A percentile compares a stretch with the other conserved stretches of the same genome.
Conservation (phyloP, 2,113 vertebrate genomes). For the Tichodroma muraria region DNA sequence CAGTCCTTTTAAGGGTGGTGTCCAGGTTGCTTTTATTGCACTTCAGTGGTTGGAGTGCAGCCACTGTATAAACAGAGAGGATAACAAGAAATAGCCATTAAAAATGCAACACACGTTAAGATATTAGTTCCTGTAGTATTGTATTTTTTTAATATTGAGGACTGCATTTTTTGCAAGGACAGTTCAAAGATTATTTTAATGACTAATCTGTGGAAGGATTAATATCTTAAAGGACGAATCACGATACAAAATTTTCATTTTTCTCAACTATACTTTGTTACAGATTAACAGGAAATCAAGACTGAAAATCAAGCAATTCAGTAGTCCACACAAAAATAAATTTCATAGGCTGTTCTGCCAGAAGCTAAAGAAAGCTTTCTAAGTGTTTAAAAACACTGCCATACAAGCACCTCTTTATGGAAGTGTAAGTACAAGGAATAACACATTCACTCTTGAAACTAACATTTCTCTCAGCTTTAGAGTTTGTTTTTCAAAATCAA, state of each 20-base stretch:
- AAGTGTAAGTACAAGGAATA: background rate
- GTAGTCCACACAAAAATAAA: background rate
- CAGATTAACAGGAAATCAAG: background rate
- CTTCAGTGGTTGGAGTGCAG: background rate
- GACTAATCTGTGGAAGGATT: background rate
- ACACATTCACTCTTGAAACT: background rate
- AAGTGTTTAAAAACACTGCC: background rate
- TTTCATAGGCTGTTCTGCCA: background rate
- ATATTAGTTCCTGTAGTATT: background rate
- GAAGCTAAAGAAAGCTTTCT: background rate
- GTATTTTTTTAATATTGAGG: background rate
- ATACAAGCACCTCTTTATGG: background rate
- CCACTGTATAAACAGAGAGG: background rate
- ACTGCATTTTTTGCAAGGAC: background rate
- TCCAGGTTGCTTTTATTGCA: background rate
- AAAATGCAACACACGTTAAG: background rate
- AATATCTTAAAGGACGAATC: background rate
- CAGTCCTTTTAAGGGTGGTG: background rate
- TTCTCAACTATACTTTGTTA: background rate
- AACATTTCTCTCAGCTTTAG: background rate
- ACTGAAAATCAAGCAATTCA: background rate
- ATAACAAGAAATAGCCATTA: background rate
- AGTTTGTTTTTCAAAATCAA: background rate
- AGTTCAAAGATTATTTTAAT: background rate
- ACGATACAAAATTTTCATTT: background rate